Base-by-base conservation (phyloP, 2,797 vertebrate species). In the Rhynchonycteris naso region DNA sequence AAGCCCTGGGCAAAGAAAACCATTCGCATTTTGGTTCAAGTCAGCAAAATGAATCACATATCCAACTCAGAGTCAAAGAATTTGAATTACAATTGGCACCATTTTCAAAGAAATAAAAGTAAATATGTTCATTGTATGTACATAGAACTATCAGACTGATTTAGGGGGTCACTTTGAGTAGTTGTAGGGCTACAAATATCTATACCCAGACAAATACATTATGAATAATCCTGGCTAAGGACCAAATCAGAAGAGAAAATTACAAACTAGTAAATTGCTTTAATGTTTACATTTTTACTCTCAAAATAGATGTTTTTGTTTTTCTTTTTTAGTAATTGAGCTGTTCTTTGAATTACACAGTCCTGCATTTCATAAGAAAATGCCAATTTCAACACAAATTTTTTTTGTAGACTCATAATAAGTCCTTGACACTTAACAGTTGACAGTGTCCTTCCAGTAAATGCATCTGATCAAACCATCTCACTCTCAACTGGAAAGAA, bases 221-320 rank as follows among this genome's bases (percentile, higher is more conserved):
- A 56, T n/a, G 12, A 88, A 79, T 59, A 50, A 88, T 47, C 13
- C 28, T 65, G 10, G 52, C 11, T 59, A 68, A 71, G 66, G 18
- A 79, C 15, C n/a, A 93, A 84, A 26, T 43, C 35, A 91, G 33
- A 13, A 47, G 82, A 96, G 47, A 81, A 93, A 86, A 89, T 82
- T 74, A 63, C 50, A 58, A 91, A 72, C 16, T 92, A 76, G 52
- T 10, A 76, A 71, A 66, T 50, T 89, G 22, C 35, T 75, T 80
- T 82, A 30, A 69, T 63, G 7, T 43, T 92, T 87, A 81, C 54
- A 88, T 66, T 90, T 93, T 91, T 50, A 63, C 63, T 88, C 33
- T 84, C n/a, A 84, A 85, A 91, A 61, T 33, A 89, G 50, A 66
- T n/a, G n/a, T n/a, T n/a, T n/a, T 59, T 68, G 9, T 43, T 7